Evolutionary conservation across 2,888 invertebrate genomes (phyloP).

Genomic region (Polydrusus pterygomalis): DNA sequence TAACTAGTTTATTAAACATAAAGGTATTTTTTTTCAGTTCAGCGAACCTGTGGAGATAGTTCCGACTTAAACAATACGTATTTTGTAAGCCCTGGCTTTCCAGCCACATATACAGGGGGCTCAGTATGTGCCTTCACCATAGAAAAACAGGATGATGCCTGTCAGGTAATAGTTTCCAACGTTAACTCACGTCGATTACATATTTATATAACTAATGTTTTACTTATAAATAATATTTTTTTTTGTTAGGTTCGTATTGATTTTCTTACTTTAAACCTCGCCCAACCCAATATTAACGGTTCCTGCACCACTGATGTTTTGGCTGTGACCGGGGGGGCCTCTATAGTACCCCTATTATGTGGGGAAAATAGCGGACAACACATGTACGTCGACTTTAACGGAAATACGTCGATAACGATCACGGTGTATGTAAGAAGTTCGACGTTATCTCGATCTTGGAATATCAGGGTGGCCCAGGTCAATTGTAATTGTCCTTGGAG

Average conservation of each 20-base stretch:
- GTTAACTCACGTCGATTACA: no score
- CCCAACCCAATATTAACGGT: conserved; percentile 84
- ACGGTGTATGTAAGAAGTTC: conserved; percentile 80
- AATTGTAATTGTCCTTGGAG: conserved; percentile 81
- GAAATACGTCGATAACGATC: conserved; percentile 77
- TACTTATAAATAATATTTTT: conserved; percentile 1
- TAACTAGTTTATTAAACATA: neutral
- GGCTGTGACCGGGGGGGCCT: conserved; percentile 81
- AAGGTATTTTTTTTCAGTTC: conserved; percentile 74
- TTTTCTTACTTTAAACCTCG: conserved; percentile 81
- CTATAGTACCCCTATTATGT: conserved; percentile 83
- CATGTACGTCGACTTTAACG: conserved; percentile 84
- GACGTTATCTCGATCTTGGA: conserved; percentile 81
- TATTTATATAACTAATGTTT: neutral
- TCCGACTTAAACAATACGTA: conserved; percentile 88
- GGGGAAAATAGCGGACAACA: conserved; percentile 88
- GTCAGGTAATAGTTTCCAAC: conserved; percentile 31
- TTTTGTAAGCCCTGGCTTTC: conserved; percentile 87
- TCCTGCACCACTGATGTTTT: conserved; percentile 82
- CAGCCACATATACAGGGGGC: conserved; percentile 81
- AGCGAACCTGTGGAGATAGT: conserved; percentile 81
- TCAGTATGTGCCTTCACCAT: conserved; percentile 80
- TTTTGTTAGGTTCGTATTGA: conserved; percentile 82
- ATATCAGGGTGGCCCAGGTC: conserved; percentile 82
- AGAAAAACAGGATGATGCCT: conserved; percentile 47